Evolutionary conservation across 2,797 vertebrate species (phyloP), one percentile per base, ranked within the genome.

Genomic region (Propithecus deckenii): DNA sequence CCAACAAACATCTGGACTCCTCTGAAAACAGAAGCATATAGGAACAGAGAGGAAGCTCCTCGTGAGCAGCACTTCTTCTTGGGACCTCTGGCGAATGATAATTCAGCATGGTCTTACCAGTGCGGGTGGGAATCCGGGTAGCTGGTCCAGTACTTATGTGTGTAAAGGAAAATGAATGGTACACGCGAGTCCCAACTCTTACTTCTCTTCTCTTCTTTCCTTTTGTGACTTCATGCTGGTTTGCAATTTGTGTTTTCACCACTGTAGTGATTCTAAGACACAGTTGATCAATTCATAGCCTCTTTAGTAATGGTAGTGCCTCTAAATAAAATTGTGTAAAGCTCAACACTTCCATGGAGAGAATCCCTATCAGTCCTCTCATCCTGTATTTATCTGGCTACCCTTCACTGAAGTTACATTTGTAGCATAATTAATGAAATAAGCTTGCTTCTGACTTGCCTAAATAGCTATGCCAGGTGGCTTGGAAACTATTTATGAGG

Each of bases 271-370:
- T 98, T 98, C 98, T 93, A 98, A 97, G 97, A 97, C 97, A 98
- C 91, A 97, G 98, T 97, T 94, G 97, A 98, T 98, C 98, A 98
- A 97, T 97, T 98, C 97, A 97, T 96, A 98, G 96, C 72, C 12
- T 95, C 93, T 96, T 97, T 94, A 97, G 97, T 97, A 30, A 86
- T 95, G 92, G 95, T 97, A 98, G 97, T 96, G 95, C 96, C 88
- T 97, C 98, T 97, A 95, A 98, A 97, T 80, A 97, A 97, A 96
- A 98, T 84, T 96, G 98, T 75, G 1, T 78, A 95, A 91, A 97
- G 75, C 93, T 97, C 97, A 96, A 96, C 97, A 94, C 94, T 98
- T 96, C 23, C 25, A 63, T 96, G 84, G 81, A 98, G 81, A 97
- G 97, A 94, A 98, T 13, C 22, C 88, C 95, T 86, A 65, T 97